phyloP scores from a whole-genome alignment of 2,113 vertebrate species.

The Perca flavescens region DNA sequence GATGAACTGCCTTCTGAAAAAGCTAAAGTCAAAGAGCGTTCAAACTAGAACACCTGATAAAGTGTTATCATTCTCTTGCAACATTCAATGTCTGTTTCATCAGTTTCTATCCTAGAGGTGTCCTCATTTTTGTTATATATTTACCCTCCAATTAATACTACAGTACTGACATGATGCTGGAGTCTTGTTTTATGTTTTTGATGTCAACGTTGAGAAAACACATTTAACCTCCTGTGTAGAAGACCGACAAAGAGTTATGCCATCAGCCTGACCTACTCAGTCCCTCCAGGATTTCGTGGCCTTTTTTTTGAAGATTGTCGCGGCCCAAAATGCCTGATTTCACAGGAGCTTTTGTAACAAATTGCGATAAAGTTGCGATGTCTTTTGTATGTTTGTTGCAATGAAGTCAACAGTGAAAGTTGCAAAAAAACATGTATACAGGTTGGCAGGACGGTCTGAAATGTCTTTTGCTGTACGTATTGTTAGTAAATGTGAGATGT shows the following conservation, averaged over 20 bases:
- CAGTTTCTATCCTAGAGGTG: conserved; percentile 25
- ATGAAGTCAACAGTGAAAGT: no score
- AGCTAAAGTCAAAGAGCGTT: conserved; percentile 31
- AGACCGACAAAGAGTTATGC: neutral
- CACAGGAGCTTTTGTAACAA: no score
- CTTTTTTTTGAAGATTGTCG: no score
- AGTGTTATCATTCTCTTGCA: neutral
- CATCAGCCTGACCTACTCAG: no score
- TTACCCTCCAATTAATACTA: neutral
- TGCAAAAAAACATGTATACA: no score
- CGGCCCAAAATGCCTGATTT: no score
- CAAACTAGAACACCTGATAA: conserved; percentile 52
- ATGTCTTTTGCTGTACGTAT: no score
- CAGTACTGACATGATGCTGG: neutral
- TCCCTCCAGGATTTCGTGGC: no score
- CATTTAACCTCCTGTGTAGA: neutral
- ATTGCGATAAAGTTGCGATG: no score
- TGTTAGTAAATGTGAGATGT: no score
- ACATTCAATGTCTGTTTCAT: conserved; percentile 6
- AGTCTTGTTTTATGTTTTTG: conserved; percentile 4
- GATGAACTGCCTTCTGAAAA: conserved; percentile 50
- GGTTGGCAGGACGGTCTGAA: no score
- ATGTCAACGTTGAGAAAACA: neutral
- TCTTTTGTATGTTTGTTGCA: no score
- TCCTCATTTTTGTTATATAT: neutral